Conservation (phyloP, 37 sponge, comb jelly and placozoan genomes). For the Aplysina aerophoba region DNA sequence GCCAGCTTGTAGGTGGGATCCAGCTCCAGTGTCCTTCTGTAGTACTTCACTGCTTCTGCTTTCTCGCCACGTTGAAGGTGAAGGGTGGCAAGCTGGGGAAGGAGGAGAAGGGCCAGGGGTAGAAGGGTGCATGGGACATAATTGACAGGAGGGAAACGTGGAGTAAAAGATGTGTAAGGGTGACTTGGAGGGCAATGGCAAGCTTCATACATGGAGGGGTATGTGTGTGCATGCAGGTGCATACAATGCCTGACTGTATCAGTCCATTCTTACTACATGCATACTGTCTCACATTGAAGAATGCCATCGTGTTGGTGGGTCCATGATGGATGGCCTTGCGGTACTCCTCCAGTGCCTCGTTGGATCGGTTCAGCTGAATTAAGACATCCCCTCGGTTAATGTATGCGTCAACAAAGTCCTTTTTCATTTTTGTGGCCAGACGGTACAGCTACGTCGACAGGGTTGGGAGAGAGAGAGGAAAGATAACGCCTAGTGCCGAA, state of each 20-base stretch:
- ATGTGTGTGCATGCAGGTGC: neutral
- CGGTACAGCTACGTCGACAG: conserved; percentile 46
- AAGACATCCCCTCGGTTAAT: conserved; percentile 59
- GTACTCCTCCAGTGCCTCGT: conserved; percentile 41
- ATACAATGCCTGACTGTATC: too few species aligned
- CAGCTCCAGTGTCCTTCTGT: conserved; percentile 37
- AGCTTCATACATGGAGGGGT: neutral
- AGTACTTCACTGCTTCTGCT: conserved; percentile 22
- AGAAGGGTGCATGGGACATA: too few species aligned
- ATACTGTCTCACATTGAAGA: conserved; percentile 4
- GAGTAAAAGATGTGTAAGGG: too few species aligned
- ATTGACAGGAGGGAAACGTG: too few species aligned
- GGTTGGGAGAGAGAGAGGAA: neutral
- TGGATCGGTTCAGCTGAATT: conserved; percentile 41
- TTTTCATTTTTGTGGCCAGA: conserved; percentile 66
- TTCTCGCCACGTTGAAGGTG: conserved; percentile 39
- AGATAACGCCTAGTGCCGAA: neutral
- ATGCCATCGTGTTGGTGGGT: conserved; percentile 14
- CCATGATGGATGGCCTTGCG: conserved; percentile 16
- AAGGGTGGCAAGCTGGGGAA: conserved; percentile 47
- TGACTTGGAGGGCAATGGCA: too few species aligned
- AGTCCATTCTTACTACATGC: neutral
- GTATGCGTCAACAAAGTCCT: conserved; percentile 46
- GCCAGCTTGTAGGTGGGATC: conserved; percentile 30
- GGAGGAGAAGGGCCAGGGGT: too few species aligned